These are phyloP conservation scores for Pachymerium ferrugineum DNA, from an alignment of 2,888 invertebrate species.

Conservation along the genomic window DNA sequence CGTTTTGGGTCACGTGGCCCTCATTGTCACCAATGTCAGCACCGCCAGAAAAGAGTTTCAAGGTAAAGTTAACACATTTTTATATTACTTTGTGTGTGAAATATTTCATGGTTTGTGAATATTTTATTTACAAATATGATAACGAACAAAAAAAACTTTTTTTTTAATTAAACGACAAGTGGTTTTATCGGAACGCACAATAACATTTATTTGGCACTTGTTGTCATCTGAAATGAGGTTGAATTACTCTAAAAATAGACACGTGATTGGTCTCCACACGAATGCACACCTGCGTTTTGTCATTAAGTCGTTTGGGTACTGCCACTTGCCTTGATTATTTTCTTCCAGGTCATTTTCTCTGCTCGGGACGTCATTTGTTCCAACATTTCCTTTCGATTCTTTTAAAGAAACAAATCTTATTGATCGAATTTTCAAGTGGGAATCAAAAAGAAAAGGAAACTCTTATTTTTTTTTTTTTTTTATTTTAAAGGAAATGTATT, in stretches of 20 bases:
- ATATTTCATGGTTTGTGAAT: too few species aligned
- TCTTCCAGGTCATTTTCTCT: neutral
- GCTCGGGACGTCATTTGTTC: slow-evolving; percentile 12
- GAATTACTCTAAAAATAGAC: too few species aligned
- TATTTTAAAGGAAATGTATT: neutral
- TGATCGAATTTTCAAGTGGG: neutral
- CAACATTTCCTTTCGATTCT: neutral
- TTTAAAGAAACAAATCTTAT: neutral
- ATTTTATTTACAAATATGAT: too few species aligned
- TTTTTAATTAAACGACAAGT: too few species aligned
- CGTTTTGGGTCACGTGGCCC: slow-evolving; percentile 93
- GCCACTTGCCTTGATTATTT: neutral
- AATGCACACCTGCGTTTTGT: too few species aligned
- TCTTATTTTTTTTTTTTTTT: too few species aligned
- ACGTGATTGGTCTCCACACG: too few species aligned
- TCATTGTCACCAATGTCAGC: slow-evolving; percentile 96
- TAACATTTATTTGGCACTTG: too few species aligned
- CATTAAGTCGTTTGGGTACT: too few species aligned
- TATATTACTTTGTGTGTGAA: too few species aligned
- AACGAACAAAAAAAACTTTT: neutral
- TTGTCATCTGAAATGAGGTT: too few species aligned
- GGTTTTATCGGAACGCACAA: too few species aligned
- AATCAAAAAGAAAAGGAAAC: neutral
- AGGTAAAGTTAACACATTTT: slow-evolving; percentile 60
- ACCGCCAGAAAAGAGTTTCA: slow-evolving; percentile 97